Evolutionary conservation across 2,113 vertebrate genomes (phyloP), one percentile per base, ranked within the genome.

Genomic region (Gymnogyps californianus): DNA sequence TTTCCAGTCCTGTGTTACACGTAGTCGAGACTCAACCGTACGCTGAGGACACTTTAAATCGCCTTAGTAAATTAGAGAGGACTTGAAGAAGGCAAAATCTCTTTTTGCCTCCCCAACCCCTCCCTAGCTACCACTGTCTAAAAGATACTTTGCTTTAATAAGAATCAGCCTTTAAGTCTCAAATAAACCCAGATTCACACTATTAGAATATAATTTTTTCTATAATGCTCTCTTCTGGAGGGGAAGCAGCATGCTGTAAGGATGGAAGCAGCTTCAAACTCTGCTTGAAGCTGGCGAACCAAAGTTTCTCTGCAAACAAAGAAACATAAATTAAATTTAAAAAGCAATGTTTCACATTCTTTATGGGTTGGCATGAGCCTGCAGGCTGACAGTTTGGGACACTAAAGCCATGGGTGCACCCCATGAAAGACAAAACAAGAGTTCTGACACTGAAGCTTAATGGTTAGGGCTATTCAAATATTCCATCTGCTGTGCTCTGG

Each of bases 291-390:
- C 54, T 49, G 44, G 25, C 34, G 32, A 91, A 93, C 10, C 76
- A 76, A 82, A 67, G 61, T 87, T 36, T 89, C 61, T 87, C 51
- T 89, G 36, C 20, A 82, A 95, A 91, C 74, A 96, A 96, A 96
- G 69, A 82, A 78, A 40, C 38, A 79, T 83, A 94, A 96, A 92
- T 90, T 72, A 62, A 62, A 86, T 94, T 79, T 57, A 10, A 84
- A 81, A 91, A 84, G 25, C n/a, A 87, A 34, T 64, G 47, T 86
- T 94, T 93, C 70, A 59, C 65, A 91, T 91, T 59, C n/a, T 89
- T 91, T 71, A 91, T 87, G 84, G 40, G 49, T 76, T 90, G 16
- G 32, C 65, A 87, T 67, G 47, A 92, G 89, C 91, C 81, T 93
- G 61, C 44, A 82, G 70, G 75, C 87, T 61, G 81, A 87, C 0